Evolutionary conservation across 2,888 invertebrate species (phyloP).

Genomic region (Oligia fasciuncula): DNA sequence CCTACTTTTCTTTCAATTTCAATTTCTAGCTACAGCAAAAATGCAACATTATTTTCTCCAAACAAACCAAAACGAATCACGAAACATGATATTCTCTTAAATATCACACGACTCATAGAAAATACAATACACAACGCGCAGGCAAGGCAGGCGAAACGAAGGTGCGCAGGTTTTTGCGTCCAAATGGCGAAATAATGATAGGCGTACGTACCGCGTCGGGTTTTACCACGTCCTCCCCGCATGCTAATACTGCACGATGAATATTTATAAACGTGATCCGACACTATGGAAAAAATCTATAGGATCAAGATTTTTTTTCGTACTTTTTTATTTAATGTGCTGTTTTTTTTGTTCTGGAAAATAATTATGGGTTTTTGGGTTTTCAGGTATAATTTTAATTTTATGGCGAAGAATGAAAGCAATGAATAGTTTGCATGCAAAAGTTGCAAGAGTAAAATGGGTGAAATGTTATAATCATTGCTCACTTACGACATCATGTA

Average conservation of each 20-base stretch:
- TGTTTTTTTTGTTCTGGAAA: background rate
- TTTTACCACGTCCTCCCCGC: slow-evolving; percentile 78
- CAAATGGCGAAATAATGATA: slow-evolving; percentile 89
- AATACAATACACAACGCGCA: slow-evolving; percentile 57
- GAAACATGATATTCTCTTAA: slow-evolving; percentile 60
- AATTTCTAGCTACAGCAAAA: background rate
- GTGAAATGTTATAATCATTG: background rate
- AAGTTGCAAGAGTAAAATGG: slow-evolving; percentile 1
- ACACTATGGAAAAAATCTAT: slow-evolving; percentile 71
- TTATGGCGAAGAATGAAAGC: background rate
- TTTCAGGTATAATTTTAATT: background rate
- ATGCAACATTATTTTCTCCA: background rate
- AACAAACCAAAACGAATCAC: slow-evolving; percentile 31
- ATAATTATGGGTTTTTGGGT: background rate
- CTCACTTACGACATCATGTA: background rate
- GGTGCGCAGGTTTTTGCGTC: slow-evolving; percentile 85
- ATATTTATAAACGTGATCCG: slow-evolving; percentile 87
- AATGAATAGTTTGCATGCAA: background rate
- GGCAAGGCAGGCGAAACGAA: slow-evolving; percentile 71
- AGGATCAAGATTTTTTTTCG: slow-evolving; percentile 45
- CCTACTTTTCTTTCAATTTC: background rate
- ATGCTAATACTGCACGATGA: slow-evolving; percentile 86
- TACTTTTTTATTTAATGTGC: slow-evolving; percentile 21
- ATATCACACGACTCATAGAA: slow-evolving; percentile 54
- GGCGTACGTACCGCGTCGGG: slow-evolving; percentile 75